phyloP scores from a whole-genome alignment of 2,888 invertebrate species.

The Cataglyphis albicans region DNA sequence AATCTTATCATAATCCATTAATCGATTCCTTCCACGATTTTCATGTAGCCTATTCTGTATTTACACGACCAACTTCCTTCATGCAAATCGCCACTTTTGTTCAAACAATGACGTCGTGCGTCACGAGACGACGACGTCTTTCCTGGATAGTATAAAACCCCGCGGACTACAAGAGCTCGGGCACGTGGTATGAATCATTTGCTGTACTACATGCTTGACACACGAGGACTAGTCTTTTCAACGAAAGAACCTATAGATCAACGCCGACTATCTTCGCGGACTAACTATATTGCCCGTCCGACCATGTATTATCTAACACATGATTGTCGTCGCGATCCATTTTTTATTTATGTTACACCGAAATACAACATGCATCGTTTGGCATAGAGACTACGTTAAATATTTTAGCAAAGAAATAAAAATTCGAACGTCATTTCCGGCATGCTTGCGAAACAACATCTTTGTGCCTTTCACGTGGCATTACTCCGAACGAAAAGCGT shows the following conservation, averaged over 20 bases:
- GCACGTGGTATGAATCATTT: slow-evolving; percentile 53
- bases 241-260: slow-evolving; percentile 29
- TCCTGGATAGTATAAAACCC: slow-evolving; percentile 55
- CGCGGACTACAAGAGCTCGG: slow-evolving; percentile 14
- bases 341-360: slow-evolving; percentile 23
- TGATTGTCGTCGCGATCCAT: slow-evolving; percentile 18
- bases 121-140: slow-evolving; percentile 8
- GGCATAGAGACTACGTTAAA: background rate
- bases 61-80: slow-evolving; percentile 69
- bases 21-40: slow-evolving; percentile 61
- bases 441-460: background rate
- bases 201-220: slow-evolving; percentile 30
- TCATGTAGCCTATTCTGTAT: slow-evolving; percentile 39
- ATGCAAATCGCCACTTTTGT: slow-evolving; percentile 64
- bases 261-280: background rate
- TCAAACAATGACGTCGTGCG: slow-evolving; percentile 11
- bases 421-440: background rate
- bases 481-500: slow-evolving; percentile 29
- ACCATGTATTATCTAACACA: slow-evolving; percentile 30
- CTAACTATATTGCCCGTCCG: slow-evolving; percentile 35
- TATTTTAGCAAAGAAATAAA: background rate
- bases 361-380: background rate
- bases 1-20: slow-evolving; percentile 23
- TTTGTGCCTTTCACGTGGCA: background rate
- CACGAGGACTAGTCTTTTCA: slow-evolving; percentile 44